A percentile compares a stretch with the other conserved stretches of the same genome.
Conservation (phyloP, 2,888 invertebrate species). For the Protonemura montana region DNA sequence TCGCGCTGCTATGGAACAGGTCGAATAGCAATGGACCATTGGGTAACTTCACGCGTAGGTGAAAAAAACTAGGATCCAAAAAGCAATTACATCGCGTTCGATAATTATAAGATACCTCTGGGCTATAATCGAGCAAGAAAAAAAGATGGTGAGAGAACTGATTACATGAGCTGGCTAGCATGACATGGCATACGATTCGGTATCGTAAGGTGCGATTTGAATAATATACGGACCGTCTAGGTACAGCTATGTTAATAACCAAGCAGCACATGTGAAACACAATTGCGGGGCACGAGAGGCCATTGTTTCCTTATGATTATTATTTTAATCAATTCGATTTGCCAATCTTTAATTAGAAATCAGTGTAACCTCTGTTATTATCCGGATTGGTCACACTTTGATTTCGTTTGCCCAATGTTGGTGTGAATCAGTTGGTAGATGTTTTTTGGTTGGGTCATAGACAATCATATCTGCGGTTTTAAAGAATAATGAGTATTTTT, state of each 20-base stretch:
- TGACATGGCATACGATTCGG: constrained; percentile 24
- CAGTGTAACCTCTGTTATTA: background rate
- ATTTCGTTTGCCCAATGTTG: background rate
- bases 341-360: constrained; percentile 7
- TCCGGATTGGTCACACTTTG: background rate
- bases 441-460: background rate
- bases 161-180: background rate
- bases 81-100: background rate
- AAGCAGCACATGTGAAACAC: background rate
- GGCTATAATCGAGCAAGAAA: constrained; percentile 8
- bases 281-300: background rate
- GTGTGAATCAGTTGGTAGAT: background rate
- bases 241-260: constrained; percentile 20
- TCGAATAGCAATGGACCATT: background rate
- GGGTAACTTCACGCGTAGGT: background rate
- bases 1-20: background rate
- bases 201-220: background rate
- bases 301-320: background rate
- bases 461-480: background rate
- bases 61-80: background rate
- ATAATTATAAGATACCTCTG: constrained; percentile 14
- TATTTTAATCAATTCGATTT: background rate
- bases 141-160: constrained; percentile 18
- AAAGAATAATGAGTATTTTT: background rate
- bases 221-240: background rate